Evolutionary conservation across 2,797 vertebrate genomes (phyloP).

Genomic region (Ctenosaura bakeri): DNA sequence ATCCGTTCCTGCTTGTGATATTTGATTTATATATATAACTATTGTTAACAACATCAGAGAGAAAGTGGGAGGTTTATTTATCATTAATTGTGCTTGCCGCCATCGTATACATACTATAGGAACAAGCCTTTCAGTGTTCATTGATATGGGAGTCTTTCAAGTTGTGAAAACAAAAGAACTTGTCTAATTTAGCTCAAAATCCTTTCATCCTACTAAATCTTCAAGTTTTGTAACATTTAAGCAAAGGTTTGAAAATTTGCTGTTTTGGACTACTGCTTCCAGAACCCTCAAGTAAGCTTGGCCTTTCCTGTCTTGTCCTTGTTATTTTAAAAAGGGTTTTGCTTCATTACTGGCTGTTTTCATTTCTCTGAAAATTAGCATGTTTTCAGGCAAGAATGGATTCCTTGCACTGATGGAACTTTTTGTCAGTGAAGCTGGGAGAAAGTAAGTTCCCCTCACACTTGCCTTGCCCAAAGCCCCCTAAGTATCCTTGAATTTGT

Average conservation of each 20-base stretch:
- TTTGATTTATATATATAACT: not conserved
- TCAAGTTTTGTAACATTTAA: not conserved
- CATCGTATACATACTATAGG: not conserved
- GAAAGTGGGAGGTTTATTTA: not conserved
- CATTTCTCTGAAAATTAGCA: constrained; percentile 4
- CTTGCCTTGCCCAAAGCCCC: too few relatives aligned
- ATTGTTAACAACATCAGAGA: not conserved
- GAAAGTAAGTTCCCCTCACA: too few relatives aligned
- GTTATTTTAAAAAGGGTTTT: fast-evolving
- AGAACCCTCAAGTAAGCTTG: too few relatives aligned
- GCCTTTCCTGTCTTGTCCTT: not conserved
- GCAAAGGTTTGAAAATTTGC: too few relatives aligned
- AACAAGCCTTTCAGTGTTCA: not conserved
- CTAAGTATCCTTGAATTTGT: too few relatives aligned
- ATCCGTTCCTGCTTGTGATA: not conserved
- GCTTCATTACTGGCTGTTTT: constrained; percentile 2
- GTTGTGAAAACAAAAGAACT: not conserved
- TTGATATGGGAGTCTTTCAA: not conserved
- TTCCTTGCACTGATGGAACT: too few relatives aligned
- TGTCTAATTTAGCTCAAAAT: not conserved
- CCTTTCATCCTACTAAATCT: constrained; percentile 11
- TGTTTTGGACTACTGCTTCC: too few relatives aligned
- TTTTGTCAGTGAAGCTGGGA: too few relatives aligned
- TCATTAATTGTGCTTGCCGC: not conserved
- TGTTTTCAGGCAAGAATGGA: not conserved